These are phyloP conservation scores for Danio albolineatus DNA, from an alignment of 2,797 vertebrate genomes.

Conservation along the genomic window DNA sequence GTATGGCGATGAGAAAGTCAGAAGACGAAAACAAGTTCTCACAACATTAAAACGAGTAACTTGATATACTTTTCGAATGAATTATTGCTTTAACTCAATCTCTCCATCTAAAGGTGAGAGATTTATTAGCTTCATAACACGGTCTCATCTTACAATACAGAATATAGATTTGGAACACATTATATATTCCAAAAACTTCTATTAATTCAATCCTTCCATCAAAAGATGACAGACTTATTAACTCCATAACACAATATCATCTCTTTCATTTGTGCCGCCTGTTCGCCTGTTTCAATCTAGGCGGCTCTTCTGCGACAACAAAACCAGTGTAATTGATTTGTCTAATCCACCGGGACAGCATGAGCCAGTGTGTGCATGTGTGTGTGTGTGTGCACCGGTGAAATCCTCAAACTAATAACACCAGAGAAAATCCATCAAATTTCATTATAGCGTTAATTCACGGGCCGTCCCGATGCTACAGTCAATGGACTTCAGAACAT, in stretches of 20 bases:
- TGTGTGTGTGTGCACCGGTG: not conserved
- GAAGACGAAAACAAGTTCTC: no score
- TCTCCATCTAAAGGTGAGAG: not conserved
- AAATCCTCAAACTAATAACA: slow-evolving; percentile 41
- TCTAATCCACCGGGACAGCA: slow-evolving; percentile 1
- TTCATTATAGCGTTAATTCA: slow-evolving; percentile 29
- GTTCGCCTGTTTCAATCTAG: not conserved
- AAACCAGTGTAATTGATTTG: slow-evolving; percentile 30
- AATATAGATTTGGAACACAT: no score
- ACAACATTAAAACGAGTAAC: no score
- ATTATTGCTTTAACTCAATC: no score
- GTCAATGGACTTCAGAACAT: slow-evolving; percentile 18
- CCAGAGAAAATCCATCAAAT: slow-evolving; percentile 39
- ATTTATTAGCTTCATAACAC: no score
- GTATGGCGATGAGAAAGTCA: no score
- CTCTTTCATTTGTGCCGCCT: not conserved
- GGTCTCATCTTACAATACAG: no score
- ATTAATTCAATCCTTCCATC: no score
- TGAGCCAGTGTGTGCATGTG: not conserved
- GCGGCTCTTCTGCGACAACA: not conserved
- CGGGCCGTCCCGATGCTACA: not conserved
- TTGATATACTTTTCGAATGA: no score
- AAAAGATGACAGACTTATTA: slow-evolving; percentile 4
- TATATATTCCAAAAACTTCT: no score
- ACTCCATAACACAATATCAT: slow-evolving; percentile 9